phyloP scores from a whole-genome alignment of 2,888 invertebrate genomes.

The Furcula furcula region DNA sequence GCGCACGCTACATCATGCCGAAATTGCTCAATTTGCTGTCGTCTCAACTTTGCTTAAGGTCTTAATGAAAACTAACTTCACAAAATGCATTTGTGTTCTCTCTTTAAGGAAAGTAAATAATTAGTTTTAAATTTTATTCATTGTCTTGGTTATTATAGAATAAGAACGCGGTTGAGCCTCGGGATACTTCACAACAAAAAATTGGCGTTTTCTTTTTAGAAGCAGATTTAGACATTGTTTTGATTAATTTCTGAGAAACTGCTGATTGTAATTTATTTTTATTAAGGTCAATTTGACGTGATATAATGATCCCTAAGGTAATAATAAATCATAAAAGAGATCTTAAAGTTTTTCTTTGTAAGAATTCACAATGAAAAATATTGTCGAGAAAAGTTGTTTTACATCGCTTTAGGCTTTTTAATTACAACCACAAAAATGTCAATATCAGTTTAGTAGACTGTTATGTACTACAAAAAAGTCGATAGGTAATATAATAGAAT shows the following conservation, averaged over 20 bases:
- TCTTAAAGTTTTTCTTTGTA: too few relatives aligned
- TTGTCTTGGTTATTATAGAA: slow-evolving; percentile 22
- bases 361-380: too few relatives aligned
- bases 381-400: too few relatives aligned
- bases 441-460: too few relatives aligned
- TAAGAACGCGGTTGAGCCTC: slow-evolving; percentile 15
- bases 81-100: slow-evolving; percentile 58
- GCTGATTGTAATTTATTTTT: slow-evolving; percentile 8
- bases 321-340: not conserved
- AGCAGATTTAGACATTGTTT: too few relatives aligned
- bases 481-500: too few relatives aligned
- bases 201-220: slow-evolving; percentile 8
- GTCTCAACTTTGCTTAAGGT: slow-evolving; percentile 58
- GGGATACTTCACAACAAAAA: slow-evolving; percentile 8
- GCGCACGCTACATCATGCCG: slow-evolving; percentile 48
- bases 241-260: too few relatives aligned
- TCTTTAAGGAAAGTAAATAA: slow-evolving; percentile 55
- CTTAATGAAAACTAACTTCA: slow-evolving; percentile 68
- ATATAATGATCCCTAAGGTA: slow-evolving; percentile 1
- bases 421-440: too few relatives aligned
- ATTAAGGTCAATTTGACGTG: slow-evolving; percentile 1
- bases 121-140: slow-evolving; percentile 55
- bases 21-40: slow-evolving; percentile 72
- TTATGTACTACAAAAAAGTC: too few relatives aligned
- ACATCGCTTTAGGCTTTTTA: too few relatives aligned